Conservation (phyloP, 2,113 vertebrate genomes). For the Stigmatopora nigra region DNA sequence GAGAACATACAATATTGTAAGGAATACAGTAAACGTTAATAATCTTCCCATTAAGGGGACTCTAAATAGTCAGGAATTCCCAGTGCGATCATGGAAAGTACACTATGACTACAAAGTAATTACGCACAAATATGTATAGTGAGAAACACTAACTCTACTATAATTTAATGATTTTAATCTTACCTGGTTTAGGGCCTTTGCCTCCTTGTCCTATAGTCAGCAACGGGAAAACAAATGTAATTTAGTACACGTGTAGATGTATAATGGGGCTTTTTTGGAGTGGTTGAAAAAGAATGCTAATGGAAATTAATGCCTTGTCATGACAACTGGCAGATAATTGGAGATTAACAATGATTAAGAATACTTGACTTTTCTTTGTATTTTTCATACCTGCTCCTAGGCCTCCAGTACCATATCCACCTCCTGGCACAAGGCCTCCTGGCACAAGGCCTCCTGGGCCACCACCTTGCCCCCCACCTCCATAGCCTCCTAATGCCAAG, state of each 20-base stretch:
- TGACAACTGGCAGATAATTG: not conserved
- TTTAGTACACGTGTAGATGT: not conserved
- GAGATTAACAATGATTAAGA: not conserved
- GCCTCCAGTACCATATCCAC: constrained; percentile 41
- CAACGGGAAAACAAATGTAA: constrained; percentile 14
- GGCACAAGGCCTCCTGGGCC: constrained; percentile 50
- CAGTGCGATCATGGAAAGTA: constrained; percentile 1
- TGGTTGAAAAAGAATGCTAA: not conserved
- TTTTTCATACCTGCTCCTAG: constrained; percentile 46
- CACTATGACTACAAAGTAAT: not conserved
- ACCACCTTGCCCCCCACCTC: constrained; percentile 38
- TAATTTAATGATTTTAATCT: constrained; percentile 1
- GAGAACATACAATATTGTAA: not conserved
- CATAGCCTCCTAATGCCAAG: constrained; percentile 46
- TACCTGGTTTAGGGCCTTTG: constrained; percentile 62
- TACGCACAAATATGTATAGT: not conserved
- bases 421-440: constrained; percentile 43
- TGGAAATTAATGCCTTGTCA: not conserved
- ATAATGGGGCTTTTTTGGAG: not conserved
- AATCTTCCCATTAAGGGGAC: constrained; percentile 9
- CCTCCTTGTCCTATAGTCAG: constrained; percentile 46
- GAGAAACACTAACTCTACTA: not conserved
- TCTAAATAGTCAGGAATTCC: constrained; percentile 7
- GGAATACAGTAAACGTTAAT: constrained; percentile 7
- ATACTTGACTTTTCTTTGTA: not conserved